A percentile compares a stretch with the other conserved stretches of the same genome.
These are phyloP conservation scores for Tachysurus vachellii DNA, from an alignment of 2,113 vertebrate species.

Conservation along the genomic window DNA sequence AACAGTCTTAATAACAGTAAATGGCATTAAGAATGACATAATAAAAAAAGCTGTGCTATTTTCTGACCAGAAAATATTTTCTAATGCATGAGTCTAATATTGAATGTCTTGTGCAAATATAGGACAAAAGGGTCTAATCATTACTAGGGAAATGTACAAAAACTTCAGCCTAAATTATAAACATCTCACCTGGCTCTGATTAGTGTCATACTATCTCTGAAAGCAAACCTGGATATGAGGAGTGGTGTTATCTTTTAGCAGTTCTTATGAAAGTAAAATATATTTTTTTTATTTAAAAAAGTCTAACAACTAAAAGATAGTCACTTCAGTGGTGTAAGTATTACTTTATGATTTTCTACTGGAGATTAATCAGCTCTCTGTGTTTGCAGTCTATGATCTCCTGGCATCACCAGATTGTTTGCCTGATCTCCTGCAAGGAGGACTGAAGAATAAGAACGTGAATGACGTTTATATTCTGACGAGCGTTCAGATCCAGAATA, in stretches of 20 bases:
- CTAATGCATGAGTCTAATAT: neutral
- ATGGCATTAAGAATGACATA: neutral
- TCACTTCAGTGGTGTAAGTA: neutral
- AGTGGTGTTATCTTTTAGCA: neutral
- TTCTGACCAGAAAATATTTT: neutral
- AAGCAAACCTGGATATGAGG: neutral
- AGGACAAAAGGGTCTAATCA: neutral
- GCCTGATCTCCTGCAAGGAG: conserved; percentile 78
- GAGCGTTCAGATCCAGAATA: conserved; percentile 84
- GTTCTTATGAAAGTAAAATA: neutral
- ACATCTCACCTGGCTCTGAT: neutral
- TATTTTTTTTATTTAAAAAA: neutral
- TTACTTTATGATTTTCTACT: neutral
- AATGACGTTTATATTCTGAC: conserved; percentile 85
- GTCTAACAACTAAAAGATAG: neutral
- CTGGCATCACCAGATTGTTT: conserved; percentile 83
- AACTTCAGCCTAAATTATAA: neutral
- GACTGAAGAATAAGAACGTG: conserved; percentile 77
- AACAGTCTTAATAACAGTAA: neutral
- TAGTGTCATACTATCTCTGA: neutral
- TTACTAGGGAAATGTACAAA: neutral
- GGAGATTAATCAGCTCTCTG: neutral
- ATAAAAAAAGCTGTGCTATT: conserved; percentile 4
- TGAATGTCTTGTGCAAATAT: neutral
- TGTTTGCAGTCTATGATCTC: conserved; percentile 87